Evolutionary conservation across 2,888 invertebrate species (phyloP).

Genomic region (Drosophila tripunctata): DNA sequence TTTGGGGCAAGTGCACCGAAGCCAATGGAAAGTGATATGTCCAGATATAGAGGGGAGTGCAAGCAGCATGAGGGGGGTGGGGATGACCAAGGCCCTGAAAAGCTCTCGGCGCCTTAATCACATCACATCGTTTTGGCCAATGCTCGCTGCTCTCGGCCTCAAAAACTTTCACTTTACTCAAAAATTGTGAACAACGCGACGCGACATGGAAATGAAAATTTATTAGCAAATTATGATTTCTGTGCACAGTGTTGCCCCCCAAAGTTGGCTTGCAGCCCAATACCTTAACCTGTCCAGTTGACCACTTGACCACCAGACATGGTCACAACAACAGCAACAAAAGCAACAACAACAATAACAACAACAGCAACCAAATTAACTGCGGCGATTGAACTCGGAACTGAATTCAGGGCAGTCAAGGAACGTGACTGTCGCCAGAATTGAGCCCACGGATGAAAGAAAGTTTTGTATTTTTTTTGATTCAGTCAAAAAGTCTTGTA

Average conservation of each 20-base stretch:
- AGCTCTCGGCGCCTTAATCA: constrained; percentile 33
- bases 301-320: constrained; percentile 34
- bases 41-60: not conserved
- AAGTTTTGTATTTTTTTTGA: constrained; percentile 51
- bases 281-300: constrained; percentile 51
- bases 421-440: constrained; percentile 74
- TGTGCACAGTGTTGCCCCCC: constrained; percentile 57
- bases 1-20: constrained; percentile 9
- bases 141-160: constrained; percentile 8
- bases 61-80: not conserved
- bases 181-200: constrained; percentile 55
- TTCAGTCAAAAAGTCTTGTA: constrained; percentile 7
- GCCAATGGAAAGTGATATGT: not conserved
- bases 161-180: constrained; percentile 66
- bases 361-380: constrained; percentile 18
- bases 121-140: constrained; percentile 42
- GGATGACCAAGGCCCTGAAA: constrained; percentile 18
- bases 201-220: constrained; percentile 74
- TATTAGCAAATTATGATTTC: constrained; percentile 77
- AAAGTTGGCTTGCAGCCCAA: constrained; percentile 16
- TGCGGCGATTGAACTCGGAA: constrained; percentile 61
- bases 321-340: constrained; percentile 11
- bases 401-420: constrained; percentile 70
- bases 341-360: constrained; percentile 15
- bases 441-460: constrained; percentile 68